Evolutionary conservation across 2,797 vertebrate genomes (phyloP).

Genomic region (Sphaeramia orbicularis): DNA sequence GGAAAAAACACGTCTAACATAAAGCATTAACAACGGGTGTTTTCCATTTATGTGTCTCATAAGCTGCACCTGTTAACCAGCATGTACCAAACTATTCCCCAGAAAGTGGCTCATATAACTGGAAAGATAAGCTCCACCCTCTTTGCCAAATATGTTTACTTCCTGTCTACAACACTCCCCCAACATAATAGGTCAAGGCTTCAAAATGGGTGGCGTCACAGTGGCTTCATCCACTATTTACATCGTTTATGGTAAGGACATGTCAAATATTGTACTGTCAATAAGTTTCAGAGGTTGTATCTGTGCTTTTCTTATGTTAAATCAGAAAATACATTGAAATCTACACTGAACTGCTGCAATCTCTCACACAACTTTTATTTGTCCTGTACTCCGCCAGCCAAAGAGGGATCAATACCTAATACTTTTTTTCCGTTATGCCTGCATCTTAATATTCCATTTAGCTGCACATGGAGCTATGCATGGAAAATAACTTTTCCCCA

Average conservation of each 20-base stretch:
- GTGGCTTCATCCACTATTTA: no score
- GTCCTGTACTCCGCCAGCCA: constrained; percentile 22
- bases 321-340: constrained; percentile 5
- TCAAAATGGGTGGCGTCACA: no score
- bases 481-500: constrained; percentile 52
- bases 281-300: not conserved
- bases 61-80: not conserved
- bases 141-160: no score
- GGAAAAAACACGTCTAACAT: no score
- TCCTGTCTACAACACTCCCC: no score
- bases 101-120: not conserved
- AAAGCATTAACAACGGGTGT: no score
- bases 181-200: no score
- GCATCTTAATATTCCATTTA: constrained; percentile 65
- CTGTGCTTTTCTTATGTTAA: not conserved
- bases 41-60: not conserved
- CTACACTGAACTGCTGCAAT: constrained; percentile 1
- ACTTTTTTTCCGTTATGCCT: constrained; percentile 58
- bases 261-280: no score
- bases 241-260: not conserved
- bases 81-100: not conserved
- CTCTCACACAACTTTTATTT: no score
- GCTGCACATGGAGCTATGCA: constrained; percentile 40
- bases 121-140: not conserved
- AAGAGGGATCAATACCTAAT: constrained; percentile 58